phyloP scores from a whole-genome alignment of 2,113 vertebrate genomes.

The Rousettus leschenaultii region DNA sequence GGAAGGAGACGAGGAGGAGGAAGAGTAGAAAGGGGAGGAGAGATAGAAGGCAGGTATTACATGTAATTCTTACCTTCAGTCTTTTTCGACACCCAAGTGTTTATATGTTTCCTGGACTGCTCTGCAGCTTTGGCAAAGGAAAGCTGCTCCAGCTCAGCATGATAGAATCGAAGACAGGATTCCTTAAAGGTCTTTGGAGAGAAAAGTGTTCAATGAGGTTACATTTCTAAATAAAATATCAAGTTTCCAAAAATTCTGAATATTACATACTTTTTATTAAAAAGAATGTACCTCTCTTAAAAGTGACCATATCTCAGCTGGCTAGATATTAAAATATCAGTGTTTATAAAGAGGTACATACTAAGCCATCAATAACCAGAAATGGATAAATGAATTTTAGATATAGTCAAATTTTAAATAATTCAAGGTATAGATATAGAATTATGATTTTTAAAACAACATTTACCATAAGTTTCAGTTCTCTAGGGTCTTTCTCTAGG shows the following conservation, averaged over 20 bases:
- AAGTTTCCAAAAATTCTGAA: neutral
- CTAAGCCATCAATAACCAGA: neutral
- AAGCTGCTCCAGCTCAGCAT: neutral
- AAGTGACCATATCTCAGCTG: neutral
- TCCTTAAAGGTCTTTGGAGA: constrained; percentile 47
- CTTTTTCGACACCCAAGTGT: constrained; percentile 47
- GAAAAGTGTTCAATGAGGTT: neutral
- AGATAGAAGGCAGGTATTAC: neutral
- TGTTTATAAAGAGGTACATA: neutral
- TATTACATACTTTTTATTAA: neutral
- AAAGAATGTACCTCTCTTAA: neutral
- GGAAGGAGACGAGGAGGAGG: rapidly evolving
- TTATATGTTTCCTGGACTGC: constrained; percentile 26
- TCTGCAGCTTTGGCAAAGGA: neutral
- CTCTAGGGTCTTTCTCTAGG: neutral
- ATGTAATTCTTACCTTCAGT: constrained; percentile 38
- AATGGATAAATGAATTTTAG: neutral
- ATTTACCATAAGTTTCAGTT: neutral
- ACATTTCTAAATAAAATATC: neutral
- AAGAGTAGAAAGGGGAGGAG: rapidly evolving
- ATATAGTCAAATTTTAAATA: neutral
- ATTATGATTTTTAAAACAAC: neutral
- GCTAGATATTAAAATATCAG: neutral
- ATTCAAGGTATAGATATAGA: neutral
- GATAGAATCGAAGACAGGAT: constrained; percentile 25